Evolutionary conservation across 2,113 vertebrate species (phyloP).

Genomic region (Passer domesticus): DNA sequence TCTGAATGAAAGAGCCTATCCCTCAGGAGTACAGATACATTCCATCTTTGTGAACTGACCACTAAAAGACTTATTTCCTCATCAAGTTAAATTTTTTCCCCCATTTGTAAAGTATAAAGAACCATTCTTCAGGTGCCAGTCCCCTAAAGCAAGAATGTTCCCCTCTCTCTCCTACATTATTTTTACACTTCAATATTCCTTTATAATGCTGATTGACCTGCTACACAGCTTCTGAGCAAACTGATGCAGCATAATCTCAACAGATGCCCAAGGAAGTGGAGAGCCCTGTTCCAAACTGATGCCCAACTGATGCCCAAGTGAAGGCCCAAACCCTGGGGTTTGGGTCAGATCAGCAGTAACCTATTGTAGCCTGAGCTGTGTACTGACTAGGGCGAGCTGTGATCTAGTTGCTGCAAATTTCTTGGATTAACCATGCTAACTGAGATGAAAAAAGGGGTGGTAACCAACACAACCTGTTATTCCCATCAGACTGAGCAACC

Average conservation of each 20-base stretch:
- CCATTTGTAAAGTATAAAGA: background rate
- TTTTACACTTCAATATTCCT: background rate
- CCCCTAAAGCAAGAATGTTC: background rate
- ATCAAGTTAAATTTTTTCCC: too few species aligned
- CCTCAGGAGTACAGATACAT: background rate
- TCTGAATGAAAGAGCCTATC: background rate
- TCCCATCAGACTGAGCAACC: background rate
- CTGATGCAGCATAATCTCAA: background rate
- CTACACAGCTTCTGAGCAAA: background rate
- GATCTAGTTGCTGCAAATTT: background rate
- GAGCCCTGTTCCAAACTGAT: background rate
- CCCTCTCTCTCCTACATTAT: background rate
- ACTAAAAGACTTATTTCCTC: fast-evolving
- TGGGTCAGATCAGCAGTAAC: background rate
- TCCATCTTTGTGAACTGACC: background rate
- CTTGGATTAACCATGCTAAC: background rate
- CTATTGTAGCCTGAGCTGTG: background rate
- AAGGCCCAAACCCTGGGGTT: background rate
- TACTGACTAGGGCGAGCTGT: background rate
- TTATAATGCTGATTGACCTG: background rate
- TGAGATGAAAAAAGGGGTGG: background rate
- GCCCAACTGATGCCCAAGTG: too few species aligned
- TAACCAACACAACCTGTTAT: background rate
- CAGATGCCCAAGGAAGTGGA: background rate
- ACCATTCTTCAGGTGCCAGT: background rate